Evolutionary conservation across 2,797 vertebrate genomes (phyloP).

Genomic region (Spondyliosoma cantharus): DNA sequence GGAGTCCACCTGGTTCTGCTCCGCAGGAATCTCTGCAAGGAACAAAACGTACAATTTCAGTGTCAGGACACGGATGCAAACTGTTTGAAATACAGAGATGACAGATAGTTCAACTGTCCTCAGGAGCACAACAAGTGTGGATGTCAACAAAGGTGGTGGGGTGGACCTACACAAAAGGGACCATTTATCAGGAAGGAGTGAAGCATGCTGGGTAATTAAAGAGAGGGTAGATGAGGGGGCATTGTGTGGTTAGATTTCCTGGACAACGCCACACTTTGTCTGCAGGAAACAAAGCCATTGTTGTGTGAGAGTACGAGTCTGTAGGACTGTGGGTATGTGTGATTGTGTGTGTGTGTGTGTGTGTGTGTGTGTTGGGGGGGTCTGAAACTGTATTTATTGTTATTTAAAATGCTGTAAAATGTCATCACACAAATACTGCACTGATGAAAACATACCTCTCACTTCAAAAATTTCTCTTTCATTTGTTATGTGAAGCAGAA

Average conservation of each 20-base stretch:
- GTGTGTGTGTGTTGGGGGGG: neutral
- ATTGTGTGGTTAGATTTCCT: conserved; percentile 63
- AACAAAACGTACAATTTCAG: conserved; percentile 3
- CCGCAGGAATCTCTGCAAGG: conserved; percentile 76
- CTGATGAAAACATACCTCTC: conserved; percentile 5
- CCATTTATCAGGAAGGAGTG: conserved; percentile 60
- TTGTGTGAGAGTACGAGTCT: conserved; percentile 59
- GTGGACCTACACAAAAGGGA: conserved; percentile 66
- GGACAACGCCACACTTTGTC: conserved; percentile 77
- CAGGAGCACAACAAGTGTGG: conserved; percentile 43
- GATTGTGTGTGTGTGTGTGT: too few species aligned
- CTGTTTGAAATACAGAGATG: conserved; percentile 13
- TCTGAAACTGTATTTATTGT: conserved; percentile 39
- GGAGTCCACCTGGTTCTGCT: neutral
- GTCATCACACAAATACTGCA: conserved; percentile 21
- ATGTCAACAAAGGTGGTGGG: conserved; percentile 64
- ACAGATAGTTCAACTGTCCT: conserved; percentile 23
- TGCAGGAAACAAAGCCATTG: conserved; percentile 70
- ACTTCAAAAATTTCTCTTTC: neutral
- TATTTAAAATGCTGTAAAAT: conserved; percentile 42
- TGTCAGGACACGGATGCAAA: neutral
- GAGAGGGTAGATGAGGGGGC: conserved; percentile 64
- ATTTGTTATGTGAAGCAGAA: neutral
- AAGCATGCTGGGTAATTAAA: conserved; percentile 79
- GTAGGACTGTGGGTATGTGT: conserved; percentile 48